A percentile compares a stretch with the other conserved stretches of the same genome.
Evolutionary conservation across 2,888 invertebrate species (phyloP).

Genomic region (Epirrita christyi): DNA sequence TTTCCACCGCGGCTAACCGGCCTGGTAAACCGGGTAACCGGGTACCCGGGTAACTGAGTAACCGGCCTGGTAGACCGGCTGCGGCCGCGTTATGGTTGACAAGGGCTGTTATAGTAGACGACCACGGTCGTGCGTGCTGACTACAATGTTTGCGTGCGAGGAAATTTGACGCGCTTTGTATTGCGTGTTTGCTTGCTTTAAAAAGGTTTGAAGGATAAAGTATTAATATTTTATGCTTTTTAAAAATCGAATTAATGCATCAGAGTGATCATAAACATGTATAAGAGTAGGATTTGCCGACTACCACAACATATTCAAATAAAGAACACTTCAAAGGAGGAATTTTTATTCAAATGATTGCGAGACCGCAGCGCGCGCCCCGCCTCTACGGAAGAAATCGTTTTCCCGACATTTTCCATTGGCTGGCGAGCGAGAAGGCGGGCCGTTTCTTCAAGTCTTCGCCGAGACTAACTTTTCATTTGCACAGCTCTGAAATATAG

Average conservation of each 20-base stretch:
- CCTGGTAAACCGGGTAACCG: slow-evolving; percentile 45
- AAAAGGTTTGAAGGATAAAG: not conserved
- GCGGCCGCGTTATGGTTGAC: slow-evolving; percentile 82
- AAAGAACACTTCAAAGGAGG: slow-evolving; percentile 80
- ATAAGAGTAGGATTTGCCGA: slow-evolving; percentile 42
- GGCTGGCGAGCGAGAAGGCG: slow-evolving; percentile 74
- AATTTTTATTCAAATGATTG: slow-evolving; percentile 79
- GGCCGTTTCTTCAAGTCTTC: slow-evolving; percentile 74
- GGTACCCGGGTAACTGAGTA: slow-evolving; percentile 17
- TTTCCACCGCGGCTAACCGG: slow-evolving; percentile 74
- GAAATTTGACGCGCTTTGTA: slow-evolving; percentile 15
- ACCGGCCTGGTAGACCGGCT: slow-evolving; percentile 52
- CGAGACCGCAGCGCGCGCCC: slow-evolving; percentile 72
- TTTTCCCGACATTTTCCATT: slow-evolving; percentile 81
- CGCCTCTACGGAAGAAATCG: slow-evolving; percentile 80
- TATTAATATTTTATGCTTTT: not conserved
- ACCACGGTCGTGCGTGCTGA: slow-evolving; percentile 59
- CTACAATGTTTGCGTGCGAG: slow-evolving; percentile 62
- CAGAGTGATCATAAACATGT: slow-evolving; percentile 39
- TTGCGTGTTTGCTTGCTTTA: not conserved
- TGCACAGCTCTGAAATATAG: slow-evolving; percentile 81
- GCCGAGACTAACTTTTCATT: slow-evolving; percentile 81
- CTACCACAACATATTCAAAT: slow-evolving; percentile 73
- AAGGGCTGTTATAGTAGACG: slow-evolving; percentile 77
- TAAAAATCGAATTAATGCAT: not conserved